A percentile compares a stretch with the other conserved stretches of the same genome.
Evolutionary conservation across 2,888 invertebrate genomes (phyloP).

Genomic region (Aporophyla lueneburgensis): DNA sequence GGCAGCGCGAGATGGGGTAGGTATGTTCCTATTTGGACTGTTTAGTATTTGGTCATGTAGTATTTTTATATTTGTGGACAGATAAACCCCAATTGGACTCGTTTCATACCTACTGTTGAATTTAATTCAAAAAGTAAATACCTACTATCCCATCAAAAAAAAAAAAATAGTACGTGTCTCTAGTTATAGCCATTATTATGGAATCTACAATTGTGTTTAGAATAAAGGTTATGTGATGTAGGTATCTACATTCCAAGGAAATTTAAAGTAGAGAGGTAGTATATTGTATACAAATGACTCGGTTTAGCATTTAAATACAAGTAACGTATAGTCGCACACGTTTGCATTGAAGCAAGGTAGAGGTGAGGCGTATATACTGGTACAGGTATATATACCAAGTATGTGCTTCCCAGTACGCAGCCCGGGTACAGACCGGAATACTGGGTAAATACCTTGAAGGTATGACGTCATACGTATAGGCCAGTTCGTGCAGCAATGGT

Average conservation of each 20-base stretch:
- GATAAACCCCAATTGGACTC: background rate
- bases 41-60: slow-evolving; percentile 14
- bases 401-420: too few species aligned
- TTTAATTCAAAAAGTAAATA: background rate
- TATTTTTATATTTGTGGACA: background rate
- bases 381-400: too few species aligned
- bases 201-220: slow-evolving; percentile 40
- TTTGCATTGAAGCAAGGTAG: slow-evolving; percentile 68
- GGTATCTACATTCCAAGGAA: slow-evolving; percentile 64
- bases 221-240: slow-evolving; percentile 36
- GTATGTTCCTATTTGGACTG: slow-evolving; percentile 30
- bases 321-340: slow-evolving; percentile 65
- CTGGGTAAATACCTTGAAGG: too few species aligned
- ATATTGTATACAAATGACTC: slow-evolving; percentile 61
- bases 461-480: too few species aligned
- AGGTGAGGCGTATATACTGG: too few species aligned
- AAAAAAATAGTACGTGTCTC: background rate
- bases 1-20: slow-evolving; percentile 5
- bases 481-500: too few species aligned
- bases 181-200: slow-evolving; percentile 11
- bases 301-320: slow-evolving; percentile 74
- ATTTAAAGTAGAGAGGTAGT: slow-evolving; percentile 63
- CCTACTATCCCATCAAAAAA: too few species aligned
- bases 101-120: background rate
- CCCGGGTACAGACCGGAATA: too few species aligned